Evolutionary conservation across 2,113 vertebrate species (phyloP), one percentile per base, ranked within the genome.

Genomic region (Poecile atricapillus): DNA sequence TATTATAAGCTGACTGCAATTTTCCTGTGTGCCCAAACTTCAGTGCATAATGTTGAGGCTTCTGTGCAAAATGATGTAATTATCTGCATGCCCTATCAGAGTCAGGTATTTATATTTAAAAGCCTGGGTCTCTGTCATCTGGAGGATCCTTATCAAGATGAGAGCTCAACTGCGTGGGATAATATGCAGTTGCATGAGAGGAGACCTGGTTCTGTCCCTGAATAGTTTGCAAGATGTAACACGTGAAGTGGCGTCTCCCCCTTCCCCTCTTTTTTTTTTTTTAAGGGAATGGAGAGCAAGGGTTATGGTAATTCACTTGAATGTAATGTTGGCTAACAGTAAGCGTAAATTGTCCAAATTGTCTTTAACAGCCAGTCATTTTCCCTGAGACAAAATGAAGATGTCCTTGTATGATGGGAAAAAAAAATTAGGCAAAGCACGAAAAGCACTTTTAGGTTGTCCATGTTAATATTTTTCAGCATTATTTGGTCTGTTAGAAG

Each of bases 31-130:
- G 77, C 65, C 30, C 80, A 43, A 4, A 89, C 79, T 89, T 83
- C 31, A 47, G 33, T 20, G 73, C 64, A 39, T 89, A 64, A 71
- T 68, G n/a, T 83, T 83, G 74, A 93, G 90, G 88, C 73, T 64
- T 83, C 93, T 92, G 16, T 74, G 65, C 3, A 0, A 89, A 92
- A 68, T 79, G 88, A 88, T 94, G 90, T 92, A 80, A 94, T 95
- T 95, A 95, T 90, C 93, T 95, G 52, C 3, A 2, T 83, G 85
- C 83, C 92, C 90, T 93, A 96, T 97, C 93, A 85, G 82, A 93
- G 85, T 49, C 60, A 70, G 76, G 82, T 95, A 94, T 97, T 95
- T 96, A 90, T 93, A 83, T 91, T 97, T 96, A 85, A 97, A 96
- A 96, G 84, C 68, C 46, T 70, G 52, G 3, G 92, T 74, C 86